These are phyloP conservation scores for Oncorhynchus nerka DNA, from an alignment of 2,113 vertebrate species.

Conservation along the genomic window DNA sequence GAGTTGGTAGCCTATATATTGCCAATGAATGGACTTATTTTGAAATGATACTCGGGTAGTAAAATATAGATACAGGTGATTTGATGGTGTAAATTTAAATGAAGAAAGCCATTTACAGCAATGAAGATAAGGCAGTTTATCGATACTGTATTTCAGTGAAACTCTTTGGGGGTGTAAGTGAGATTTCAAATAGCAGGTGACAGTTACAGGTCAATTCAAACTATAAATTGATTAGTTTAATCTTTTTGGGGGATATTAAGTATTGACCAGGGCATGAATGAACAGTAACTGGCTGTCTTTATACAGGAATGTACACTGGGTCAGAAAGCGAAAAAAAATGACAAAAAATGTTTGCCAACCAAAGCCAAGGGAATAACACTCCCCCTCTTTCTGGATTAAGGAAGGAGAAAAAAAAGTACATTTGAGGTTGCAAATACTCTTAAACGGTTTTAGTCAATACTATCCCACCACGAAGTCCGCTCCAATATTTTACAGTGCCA, in stretches of 20 bases:
- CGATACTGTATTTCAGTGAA: conserved; percentile 24
- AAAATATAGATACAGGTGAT: conserved; percentile 32
- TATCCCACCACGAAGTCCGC: conserved; percentile 62
- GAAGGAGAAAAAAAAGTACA: conserved; percentile 42
- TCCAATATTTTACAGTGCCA: conserved; percentile 56
- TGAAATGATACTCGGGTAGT: conserved; percentile 15
- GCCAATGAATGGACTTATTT: conserved; percentile 27
- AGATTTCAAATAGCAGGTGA: not conserved
- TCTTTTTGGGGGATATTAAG: not conserved
- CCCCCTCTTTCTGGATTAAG: conserved; percentile 34
- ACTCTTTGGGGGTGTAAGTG: conserved; percentile 13
- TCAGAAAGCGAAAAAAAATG: not conserved
- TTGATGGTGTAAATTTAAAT: conserved; percentile 15
- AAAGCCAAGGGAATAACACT: conserved; percentile 26
- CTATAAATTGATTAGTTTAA: not conserved
- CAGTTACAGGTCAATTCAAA: conserved; percentile 3
- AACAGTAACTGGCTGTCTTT: conserved; percentile 27
- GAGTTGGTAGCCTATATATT: conserved; percentile 17
- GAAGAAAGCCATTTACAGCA: conserved; percentile 47
- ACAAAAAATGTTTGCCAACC: conserved; percentile 26
- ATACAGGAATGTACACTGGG: conserved; percentile 45
- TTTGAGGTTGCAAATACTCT: conserved; percentile 64
- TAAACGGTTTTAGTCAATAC: conserved; percentile 57
- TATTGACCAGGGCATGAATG: conserved; percentile 4
- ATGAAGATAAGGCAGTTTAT: conserved; percentile 32